Base-by-base conservation (phyloP, 2,888 invertebrate species). In the Calameuta idolon region DNA sequence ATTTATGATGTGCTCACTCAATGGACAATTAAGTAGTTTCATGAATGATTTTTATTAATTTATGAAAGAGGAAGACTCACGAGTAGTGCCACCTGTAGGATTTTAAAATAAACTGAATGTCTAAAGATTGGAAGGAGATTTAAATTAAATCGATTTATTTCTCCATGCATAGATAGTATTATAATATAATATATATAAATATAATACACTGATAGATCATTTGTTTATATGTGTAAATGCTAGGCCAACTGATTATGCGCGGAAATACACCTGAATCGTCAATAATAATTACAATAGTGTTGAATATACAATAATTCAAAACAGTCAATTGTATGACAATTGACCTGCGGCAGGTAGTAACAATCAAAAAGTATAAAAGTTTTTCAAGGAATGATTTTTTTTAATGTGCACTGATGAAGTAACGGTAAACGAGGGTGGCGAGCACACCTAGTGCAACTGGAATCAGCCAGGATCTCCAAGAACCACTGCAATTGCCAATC, bases 391-490 rank as follows among this genome's bases (percentile, higher is more conserved):
- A 79, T 78, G 79, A 73, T 76, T 77, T 77, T 83, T 71, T 81
- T 85, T 88, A 91, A 69, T 87, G 90, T 79, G 87, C 81, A 76
- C 85, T 89, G 84, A 92, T 90, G 86, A 92, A 92, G 81, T 91
- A 92, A 85, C 92, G 90, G 87, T 92, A 92, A 83, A 92, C 86
- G 77, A 92, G 88, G 23, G 92, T 92, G 69, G 92, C 92, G 75
- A 92, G 84, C 34, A 93, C 86, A 69, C 92, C 93, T 74, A 93
- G 86, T 34, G 91, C 90, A 40, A 92, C 88, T 34, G 93, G 92
- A 82, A 92, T 90, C 86, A 93, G 86, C 93, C 93, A 93, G 31
- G 92, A 92, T 84, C 91, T 91, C 92, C 92, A 92, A 79, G 92
- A 91, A 79, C 88, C 89, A 87, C 92, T 92, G 91, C 86, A 92